A percentile compares a stretch with the other conserved stretches of the same genome.
These are phyloP conservation scores for Gallinago nigripennis DNA, from an alignment of 2,797 vertebrate genomes.

Conservation along the genomic window DNA sequence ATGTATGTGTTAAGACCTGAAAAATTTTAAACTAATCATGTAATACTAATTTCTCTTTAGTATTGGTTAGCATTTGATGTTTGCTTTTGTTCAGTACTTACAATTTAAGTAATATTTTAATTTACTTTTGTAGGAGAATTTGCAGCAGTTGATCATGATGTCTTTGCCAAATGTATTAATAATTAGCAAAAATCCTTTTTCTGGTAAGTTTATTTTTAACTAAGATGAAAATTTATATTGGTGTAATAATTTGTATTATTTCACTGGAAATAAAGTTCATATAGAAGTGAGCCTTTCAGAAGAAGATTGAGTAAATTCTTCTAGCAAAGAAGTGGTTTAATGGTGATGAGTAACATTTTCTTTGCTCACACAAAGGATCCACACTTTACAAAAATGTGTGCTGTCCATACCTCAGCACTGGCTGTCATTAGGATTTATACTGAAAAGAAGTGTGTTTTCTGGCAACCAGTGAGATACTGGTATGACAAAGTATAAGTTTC, in stretches of 20 bases:
- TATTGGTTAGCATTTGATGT: background rate
- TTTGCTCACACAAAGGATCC: background rate
- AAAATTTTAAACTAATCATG: background rate
- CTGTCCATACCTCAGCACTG: background rate
- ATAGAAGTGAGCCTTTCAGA: background rate
- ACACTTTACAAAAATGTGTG: background rate
- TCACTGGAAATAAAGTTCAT: background rate
- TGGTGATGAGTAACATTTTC: background rate
- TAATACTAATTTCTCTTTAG: background rate
- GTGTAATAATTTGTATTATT: background rate
- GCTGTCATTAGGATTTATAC: background rate
- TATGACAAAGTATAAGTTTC: background rate
- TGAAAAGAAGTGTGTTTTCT: background rate
- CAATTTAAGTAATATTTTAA: slow-evolving; percentile 14
- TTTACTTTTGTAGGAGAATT: slow-evolving; percentile 84
- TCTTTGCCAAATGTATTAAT: slow-evolving; percentile 93
- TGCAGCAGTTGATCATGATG: slow-evolving; percentile 98
- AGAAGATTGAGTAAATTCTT: background rate
- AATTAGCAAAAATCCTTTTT: slow-evolving; percentile 91
- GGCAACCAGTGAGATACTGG: background rate
- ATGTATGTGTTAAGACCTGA: background rate
- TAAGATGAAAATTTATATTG: background rate
- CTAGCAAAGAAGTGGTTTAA: background rate
- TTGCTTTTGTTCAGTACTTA: background rate
- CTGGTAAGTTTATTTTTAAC: slow-evolving; percentile 82